Evolutionary conservation across 2,797 vertebrate species (phyloP), one percentile per base, ranked within the genome.

Genomic region (Perodicticus potto): DNA sequence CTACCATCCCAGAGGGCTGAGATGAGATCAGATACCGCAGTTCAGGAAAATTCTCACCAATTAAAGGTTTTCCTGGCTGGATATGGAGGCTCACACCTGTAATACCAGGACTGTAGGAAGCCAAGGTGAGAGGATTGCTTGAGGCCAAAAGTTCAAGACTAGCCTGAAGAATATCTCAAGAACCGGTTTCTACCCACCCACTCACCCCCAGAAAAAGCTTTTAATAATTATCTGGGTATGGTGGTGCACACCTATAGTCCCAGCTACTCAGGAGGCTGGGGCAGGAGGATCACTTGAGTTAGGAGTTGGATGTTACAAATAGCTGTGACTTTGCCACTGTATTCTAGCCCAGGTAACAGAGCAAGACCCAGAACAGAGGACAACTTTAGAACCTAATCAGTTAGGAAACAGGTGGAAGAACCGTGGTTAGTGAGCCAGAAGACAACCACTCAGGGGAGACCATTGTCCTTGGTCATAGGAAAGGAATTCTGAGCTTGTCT

Each of bases 401-500:
- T 25, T 20, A 0, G 57, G 67, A 37, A 74, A 34, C 57, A 2
- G 59, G 7, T 2, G 23, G 69, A 57, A 78, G 45, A 45, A 22
- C 43, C 8, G 25, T 0, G 17, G 19, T 7, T 5, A 9, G 1
- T 11, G 20, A 77, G 74, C 37, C 45, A n/a, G 61, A 22, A 85
- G 84, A 69, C 29, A 14, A 40, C 45, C 10, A 14, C 12, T 34
- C 34, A 4, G 6, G 17, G n/a, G 65, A 57, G 25, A 45, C 2
- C 10, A 11, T 5, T 29, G 11, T 61, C 65, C 45, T 3, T 2
- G 0, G n/a, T 0, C 2, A 23, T 0, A 1, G 61, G 55, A 7
- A 25, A 72, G 29, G 22, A 43, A 77, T 20, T 22, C n/a, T 25
- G 40, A 63, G 11, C 13, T 2, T 40, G 34, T 72, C 77, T 7